Percentiles rank a stretch among this genome's conserved stretches.
Conservation (phyloP, 2,888 invertebrate species). For the Ornithoptera alexandrae region DNA sequence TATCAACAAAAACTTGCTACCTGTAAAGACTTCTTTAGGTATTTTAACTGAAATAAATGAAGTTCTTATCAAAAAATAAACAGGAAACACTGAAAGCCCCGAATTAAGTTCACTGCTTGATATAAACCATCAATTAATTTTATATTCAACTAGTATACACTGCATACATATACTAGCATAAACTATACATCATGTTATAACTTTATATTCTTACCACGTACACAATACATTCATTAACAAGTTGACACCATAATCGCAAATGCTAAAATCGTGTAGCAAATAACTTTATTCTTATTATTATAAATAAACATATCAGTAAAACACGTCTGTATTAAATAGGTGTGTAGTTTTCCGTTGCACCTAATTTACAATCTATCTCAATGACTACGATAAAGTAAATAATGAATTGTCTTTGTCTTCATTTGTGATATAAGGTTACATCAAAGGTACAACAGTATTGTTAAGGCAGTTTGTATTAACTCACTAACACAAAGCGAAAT, state of each 20-base stretch:
- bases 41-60: not conserved
- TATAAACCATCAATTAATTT: not conserved
- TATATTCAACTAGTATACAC: not conserved
- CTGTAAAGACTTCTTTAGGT: not conserved
- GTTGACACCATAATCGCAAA: not conserved
- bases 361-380: not conserved
- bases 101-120: not conserved
- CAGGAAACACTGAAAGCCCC: not conserved
- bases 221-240: conserved; percentile 3
- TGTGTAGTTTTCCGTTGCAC: not conserved
- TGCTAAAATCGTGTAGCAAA: conserved; percentile 10
- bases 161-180: not conserved
- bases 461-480: not conserved
- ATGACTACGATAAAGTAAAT: not conserved
- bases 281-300: not conserved
- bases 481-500: not conserved
- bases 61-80: not conserved
- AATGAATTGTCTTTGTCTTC: not conserved
- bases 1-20: not conserved
- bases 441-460: not conserved
- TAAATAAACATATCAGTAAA: conserved; percentile 1
- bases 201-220: not conserved
- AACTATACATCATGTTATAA: not conserved
- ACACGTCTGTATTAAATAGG: not conserved
- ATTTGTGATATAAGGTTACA: not conserved